Evolutionary conservation across 2,113 vertebrate species (phyloP).

Genomic region (Notechis scutatus): DNA sequence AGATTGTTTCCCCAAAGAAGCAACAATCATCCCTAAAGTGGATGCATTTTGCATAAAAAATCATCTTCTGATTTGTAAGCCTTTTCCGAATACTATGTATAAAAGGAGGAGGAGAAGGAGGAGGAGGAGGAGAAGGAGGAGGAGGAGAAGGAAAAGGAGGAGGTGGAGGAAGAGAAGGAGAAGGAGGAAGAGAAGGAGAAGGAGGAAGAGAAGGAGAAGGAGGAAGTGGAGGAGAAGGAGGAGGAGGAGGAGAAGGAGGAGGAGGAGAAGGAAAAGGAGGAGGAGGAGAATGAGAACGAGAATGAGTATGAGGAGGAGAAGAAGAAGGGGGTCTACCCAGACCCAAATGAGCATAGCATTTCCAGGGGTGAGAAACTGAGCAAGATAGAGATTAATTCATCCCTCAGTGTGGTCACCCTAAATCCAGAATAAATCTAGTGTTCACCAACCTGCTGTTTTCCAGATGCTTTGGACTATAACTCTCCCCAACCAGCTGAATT

Average conservation of each 20-base stretch:
- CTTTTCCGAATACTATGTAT: background rate
- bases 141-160: accelerated
- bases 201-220: no score
- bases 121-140: no score
- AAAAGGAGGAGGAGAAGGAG: no score
- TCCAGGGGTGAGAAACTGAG: background rate
- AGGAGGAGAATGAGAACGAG: no score
- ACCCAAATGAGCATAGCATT: background rate
- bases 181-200: no score
- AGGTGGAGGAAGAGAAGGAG: background rate
- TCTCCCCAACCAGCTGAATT: background rate
- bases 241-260: no score
- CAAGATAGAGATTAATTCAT: background rate
- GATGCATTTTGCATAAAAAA: background rate
- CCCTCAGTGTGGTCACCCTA: background rate
- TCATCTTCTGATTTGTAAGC: background rate
- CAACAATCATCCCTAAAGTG: background rate
- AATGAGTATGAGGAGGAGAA: background rate
- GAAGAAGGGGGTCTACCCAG: background rate
- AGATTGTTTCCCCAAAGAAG: background rate
- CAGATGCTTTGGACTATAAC: background rate
- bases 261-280: accelerated
- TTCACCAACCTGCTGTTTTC: background rate
- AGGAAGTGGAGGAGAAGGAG: no score
- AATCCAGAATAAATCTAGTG: background rate